Evolutionary conservation across 2,113 vertebrate species (phyloP).

Genomic region (Mixornis gularis): DNA sequence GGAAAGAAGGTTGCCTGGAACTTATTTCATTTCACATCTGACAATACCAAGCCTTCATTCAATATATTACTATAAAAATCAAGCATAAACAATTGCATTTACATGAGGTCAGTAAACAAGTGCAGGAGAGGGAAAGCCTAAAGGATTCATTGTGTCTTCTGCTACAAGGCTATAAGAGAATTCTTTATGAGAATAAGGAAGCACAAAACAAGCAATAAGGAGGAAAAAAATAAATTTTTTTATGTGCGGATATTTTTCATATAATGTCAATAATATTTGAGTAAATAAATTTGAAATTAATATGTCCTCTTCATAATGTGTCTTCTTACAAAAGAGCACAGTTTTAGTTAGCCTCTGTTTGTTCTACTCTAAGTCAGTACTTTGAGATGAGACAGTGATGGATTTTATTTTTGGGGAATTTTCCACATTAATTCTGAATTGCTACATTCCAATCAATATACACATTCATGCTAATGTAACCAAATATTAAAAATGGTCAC

Average conservation of each 20-base stretch:
- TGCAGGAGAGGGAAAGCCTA: conserved; percentile 9
- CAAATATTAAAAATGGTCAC: neutral
- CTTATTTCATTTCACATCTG: neutral
- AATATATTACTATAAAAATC: conserved; percentile 38
- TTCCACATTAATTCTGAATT: neutral
- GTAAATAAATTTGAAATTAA: neutral
- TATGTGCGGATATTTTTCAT: neutral
- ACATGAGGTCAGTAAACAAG: conserved; percentile 47
- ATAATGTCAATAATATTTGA: neutral
- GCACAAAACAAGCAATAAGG: neutral
- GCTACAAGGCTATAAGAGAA: neutral
- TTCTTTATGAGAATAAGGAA: neutral
- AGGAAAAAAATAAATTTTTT: neutral
- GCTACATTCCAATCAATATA: neutral
- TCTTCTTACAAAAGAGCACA: neutral
- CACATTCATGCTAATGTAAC: neutral
- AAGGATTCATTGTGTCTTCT: neutral
- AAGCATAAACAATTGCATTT: conserved; percentile 60
- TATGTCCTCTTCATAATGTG: neutral
- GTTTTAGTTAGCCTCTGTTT: neutral
- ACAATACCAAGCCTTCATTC: conserved; percentile 22
- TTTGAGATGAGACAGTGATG: neutral
- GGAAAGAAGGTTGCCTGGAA: conserved; percentile 11
- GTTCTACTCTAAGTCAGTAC: neutral
- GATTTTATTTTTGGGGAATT: neutral